Conservation (phyloP, 2,888 invertebrate genomes). For the Dendrolimus houi region DNA sequence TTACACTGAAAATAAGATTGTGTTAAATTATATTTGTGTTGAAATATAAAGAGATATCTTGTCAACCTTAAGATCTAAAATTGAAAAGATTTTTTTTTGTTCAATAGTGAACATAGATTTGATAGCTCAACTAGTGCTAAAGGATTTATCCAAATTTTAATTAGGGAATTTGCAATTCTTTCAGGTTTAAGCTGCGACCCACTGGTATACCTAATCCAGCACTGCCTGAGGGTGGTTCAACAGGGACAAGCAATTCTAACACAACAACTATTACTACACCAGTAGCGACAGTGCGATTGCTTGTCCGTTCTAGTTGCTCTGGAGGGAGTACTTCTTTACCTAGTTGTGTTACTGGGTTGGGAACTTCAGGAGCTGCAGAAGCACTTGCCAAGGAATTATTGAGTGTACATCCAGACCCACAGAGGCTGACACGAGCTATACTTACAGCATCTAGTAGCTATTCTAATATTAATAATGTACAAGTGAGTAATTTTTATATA, state of each 20-base stretch:
- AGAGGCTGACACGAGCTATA: slow-evolving; percentile 67
- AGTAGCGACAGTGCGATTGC: slow-evolving; percentile 39
- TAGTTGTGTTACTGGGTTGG: slow-evolving; percentile 41
- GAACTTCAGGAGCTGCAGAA: slow-evolving; percentile 55
- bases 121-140: no score
- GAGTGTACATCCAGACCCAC: slow-evolving; percentile 67
- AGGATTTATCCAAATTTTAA: no score
- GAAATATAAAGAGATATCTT: no score
- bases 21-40: no score
- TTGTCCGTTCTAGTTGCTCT: slow-evolving; percentile 50
- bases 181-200: slow-evolving; percentile 72
- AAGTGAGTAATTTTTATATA: slow-evolving; percentile 31
- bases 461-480: slow-evolving; percentile 56
- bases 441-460: slow-evolving; percentile 73
- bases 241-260: slow-evolving; percentile 48
- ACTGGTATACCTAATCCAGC: slow-evolving; percentile 64
- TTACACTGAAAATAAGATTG: no score
- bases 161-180: slow-evolving; percentile 7
- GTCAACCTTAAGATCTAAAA: no score
- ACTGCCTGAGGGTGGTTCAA: slow-evolving; percentile 65
- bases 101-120: no score
- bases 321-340: slow-evolving; percentile 56
- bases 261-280: slow-evolving; percentile 35
- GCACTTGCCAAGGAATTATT: slow-evolving; percentile 59
- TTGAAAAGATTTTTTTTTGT: no score